These are phyloP conservation scores for Etia nguti DNA, from an alignment of 2,113 vertebrate species.

Conservation along the genomic window DNA sequence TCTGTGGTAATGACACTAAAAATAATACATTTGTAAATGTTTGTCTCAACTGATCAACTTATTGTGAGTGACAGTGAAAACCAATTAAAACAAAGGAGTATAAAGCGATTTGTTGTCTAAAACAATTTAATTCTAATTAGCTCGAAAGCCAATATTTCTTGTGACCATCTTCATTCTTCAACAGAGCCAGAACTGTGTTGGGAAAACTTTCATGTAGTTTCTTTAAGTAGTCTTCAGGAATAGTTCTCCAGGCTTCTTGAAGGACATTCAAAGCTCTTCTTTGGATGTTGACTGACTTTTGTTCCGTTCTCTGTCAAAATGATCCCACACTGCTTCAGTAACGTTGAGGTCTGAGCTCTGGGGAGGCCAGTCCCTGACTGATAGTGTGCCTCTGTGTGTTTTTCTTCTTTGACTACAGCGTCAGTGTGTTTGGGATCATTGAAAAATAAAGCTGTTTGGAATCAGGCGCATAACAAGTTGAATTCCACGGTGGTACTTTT, in stretches of 20 bases:
- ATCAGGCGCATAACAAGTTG: background rate
- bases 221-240: background rate
- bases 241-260: background rate
- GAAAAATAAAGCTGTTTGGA: background rate
- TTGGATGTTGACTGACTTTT: background rate
- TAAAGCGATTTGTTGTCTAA: background rate
- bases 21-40: background rate
- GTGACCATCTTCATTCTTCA: background rate
- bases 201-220: background rate
- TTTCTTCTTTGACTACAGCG: background rate
- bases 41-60: background rate
- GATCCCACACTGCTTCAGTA: background rate
- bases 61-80: background rate
- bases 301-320: background rate
- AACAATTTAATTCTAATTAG: background rate
- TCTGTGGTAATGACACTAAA: background rate
- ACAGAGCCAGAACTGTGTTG: background rate
- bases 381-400: background rate
- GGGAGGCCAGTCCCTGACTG: accelerated
- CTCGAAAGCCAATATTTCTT: background rate
- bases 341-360: background rate
- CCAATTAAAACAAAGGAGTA: background rate
- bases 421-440: background rate
- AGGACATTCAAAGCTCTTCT: background rate
- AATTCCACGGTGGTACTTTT: background rate